Evolutionary conservation across 1,140 invertebrate genomes (phyloP).

Genomic region (Tetramorium alpestre): DNA sequence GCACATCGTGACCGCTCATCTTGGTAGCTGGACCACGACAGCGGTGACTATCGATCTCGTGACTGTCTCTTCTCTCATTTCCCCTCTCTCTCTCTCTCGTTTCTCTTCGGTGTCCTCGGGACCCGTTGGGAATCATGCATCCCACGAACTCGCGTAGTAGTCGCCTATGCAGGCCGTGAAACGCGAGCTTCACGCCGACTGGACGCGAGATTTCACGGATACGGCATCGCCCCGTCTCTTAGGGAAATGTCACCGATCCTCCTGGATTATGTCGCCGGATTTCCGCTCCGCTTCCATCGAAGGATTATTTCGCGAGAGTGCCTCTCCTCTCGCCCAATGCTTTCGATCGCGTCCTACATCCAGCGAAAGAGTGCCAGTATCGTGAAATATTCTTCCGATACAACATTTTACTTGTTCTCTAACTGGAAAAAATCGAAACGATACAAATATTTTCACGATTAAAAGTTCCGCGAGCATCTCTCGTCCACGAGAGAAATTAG

Average conservation of each 20-base stretch:
- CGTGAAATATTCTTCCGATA: constrained; percentile 10
- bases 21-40: constrained; percentile 44
- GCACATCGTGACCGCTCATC: constrained; percentile 42
- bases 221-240: constrained; percentile 55
- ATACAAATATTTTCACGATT: background rate
- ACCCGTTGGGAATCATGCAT: background rate
- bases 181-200: constrained; percentile 55
- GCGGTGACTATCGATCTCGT: constrained; percentile 37
- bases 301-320: constrained; percentile 56
- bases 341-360: background rate
- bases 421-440: background rate
- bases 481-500: background rate
- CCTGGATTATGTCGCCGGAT: constrained; percentile 49
- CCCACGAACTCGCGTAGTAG: constrained; percentile 7
- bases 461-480: background rate
- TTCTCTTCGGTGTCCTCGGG: background rate
- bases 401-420: constrained; percentile 1
- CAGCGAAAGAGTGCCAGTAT: background rate
- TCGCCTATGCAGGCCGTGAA: constrained; percentile 23
- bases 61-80: background rate
- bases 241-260: constrained; percentile 62
- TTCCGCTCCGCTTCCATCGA: constrained; percentile 51
- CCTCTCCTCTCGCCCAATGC: background rate
- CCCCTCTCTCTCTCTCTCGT: background rate
- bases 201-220: constrained; percentile 60